Base-by-base conservation (phyloP, 1,140 invertebrate genomes). In the Scaptodrosophila lebanonensis region DNA sequence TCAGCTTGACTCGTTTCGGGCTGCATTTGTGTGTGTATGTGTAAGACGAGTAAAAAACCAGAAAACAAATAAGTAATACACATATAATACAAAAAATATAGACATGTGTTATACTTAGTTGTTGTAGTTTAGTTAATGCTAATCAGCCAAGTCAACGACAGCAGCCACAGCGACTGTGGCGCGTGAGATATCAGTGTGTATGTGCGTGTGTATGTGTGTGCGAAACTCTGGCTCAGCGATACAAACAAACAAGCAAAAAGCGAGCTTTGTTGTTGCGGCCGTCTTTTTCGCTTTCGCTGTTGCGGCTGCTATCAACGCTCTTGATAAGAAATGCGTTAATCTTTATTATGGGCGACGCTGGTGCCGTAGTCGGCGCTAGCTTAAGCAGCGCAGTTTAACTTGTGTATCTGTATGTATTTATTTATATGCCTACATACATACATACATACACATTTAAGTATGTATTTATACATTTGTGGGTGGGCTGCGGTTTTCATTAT, bases 291-390 rank as follows among this genome's bases (percentile, higher is more conserved):
- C 40, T 40, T 38, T 64, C 36, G 54, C 64, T 52, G 17, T 50
- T 44, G 47, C 12, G 25, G 18, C 33, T 52, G 71, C 73, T 77
- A 77, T 77, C 72, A 71, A 63, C 57, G 67, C 64, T n/a, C n/a
- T 70, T 82, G 73, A 79, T 79, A 79, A 79, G 73, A 79, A 79
- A 79, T 79, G 73, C 73, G 73, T 79, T 79, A 79, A 79, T 79
- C 73, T 79, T 79, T 79, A 79, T 79, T 73, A 73, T 64, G 54
- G 48, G 60, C 60, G 30, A 35, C 45, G 30, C 36, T 17, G 49
- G 52, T 52, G 64, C n/a, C n/a, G n/a, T 64, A 53, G 48, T 52
- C 60, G 30, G 20, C 45, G 30, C 36, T 17, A 48, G 52, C 59
- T 59, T 38, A 39, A 42, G 63, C 64, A 79, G 68, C 63, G 54